These are phyloP conservation scores for Lepetodrilus schrolli DNA, from an alignment of 2,888 invertebrate species.

Conservation along the genomic window DNA sequence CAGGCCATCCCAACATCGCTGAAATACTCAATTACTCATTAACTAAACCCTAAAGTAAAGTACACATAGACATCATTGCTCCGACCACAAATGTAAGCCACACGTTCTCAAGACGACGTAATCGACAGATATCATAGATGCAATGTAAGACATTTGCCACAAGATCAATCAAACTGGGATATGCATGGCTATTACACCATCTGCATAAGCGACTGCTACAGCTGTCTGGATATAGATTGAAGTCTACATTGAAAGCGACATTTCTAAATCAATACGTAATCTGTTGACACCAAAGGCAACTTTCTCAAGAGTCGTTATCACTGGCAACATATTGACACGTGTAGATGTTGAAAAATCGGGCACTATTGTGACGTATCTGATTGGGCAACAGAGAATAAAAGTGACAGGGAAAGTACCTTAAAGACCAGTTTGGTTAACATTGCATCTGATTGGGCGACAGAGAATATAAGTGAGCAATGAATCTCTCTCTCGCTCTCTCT, in stretches of 20 bases:
- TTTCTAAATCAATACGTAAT: conserved; percentile 16
- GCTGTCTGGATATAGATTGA: not conserved
- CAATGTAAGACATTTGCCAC: not conserved
- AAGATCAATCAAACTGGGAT: not conserved
- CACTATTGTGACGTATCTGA: not conserved
- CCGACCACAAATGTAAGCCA: not conserved
- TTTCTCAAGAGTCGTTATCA: not conserved
- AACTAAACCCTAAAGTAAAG: no score
- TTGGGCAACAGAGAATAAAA: no score
- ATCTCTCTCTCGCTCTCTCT: no score
- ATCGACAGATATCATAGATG: not conserved
- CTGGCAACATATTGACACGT: not conserved
- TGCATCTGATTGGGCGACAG: no score
- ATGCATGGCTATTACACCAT: not conserved
- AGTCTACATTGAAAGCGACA: not conserved
- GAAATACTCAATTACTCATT: no score
- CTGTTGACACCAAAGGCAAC: not conserved
- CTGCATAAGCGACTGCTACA: not conserved
- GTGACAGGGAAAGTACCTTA: no score
- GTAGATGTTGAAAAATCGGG: not conserved
- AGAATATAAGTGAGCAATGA: no score
- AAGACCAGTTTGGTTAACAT: no score
- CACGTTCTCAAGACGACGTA: not conserved
- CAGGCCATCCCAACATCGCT: no score
- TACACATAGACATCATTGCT: no score